Conservation (phyloP, 1,140 invertebrate species). For the Sarcophaga bullata region DNA sequence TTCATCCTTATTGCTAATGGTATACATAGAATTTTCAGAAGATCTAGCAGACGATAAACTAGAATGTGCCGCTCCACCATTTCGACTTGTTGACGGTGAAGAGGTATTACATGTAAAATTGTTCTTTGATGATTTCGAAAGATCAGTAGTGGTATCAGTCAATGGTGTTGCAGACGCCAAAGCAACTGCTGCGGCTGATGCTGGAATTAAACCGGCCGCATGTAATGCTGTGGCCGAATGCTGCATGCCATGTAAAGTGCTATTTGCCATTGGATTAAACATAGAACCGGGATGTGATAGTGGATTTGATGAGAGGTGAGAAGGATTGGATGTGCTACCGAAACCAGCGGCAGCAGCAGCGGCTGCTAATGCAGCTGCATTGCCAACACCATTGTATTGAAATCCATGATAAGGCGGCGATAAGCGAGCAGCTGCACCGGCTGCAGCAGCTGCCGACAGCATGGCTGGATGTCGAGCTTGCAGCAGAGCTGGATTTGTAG, state of each 20-base stretch:
- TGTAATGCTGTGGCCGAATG: constrained; percentile 22
- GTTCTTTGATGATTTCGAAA: constrained; percentile 32
- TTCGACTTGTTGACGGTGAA: not conserved
- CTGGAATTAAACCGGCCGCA: constrained; percentile 30
- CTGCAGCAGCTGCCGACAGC: constrained; percentile 48
- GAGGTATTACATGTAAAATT: constrained; percentile 12
- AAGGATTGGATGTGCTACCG: not conserved
- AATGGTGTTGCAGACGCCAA: constrained; percentile 45
- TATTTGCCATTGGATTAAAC: constrained; percentile 30
- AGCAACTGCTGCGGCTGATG: constrained; percentile 27
- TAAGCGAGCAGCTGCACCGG: constrained; percentile 47
- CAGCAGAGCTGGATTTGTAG: constrained; percentile 45
- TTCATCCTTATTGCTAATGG: constrained; percentile 63
- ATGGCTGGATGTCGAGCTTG: constrained; percentile 38
- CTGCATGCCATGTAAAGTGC: constrained; percentile 36
- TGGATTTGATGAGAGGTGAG: constrained; percentile 26
- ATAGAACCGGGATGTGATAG: constrained; percentile 21
- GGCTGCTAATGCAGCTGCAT: constrained; percentile 54
- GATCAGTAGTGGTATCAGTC: constrained; percentile 46
- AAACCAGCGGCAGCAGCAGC: constrained; percentile 51
- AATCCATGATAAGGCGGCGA: constrained; percentile 58
- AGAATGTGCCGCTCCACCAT: constrained; percentile 43
- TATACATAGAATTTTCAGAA: constrained; percentile 50
- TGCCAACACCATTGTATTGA: constrained; percentile 58
- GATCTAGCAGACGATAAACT: constrained; percentile 33